phyloP scores from a whole-genome alignment of 2,113 vertebrate species.

The Canis aureus region DNA sequence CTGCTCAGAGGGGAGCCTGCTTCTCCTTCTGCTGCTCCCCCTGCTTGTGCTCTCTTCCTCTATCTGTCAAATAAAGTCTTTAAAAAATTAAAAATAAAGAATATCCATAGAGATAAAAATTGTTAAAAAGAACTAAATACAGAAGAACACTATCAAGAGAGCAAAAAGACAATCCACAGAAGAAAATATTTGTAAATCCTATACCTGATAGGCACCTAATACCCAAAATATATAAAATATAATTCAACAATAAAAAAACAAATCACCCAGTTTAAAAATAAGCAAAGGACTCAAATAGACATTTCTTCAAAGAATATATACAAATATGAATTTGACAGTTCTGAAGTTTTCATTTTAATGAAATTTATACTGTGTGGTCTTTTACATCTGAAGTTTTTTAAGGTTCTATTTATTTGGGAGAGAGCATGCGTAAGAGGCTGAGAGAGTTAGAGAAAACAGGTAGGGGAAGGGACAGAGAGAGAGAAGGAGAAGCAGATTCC shows the following conservation, averaged over 20 bases:
- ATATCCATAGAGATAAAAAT: not conserved
- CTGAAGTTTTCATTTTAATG: conserved; percentile 4
- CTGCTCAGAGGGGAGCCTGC: not conserved
- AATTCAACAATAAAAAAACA: not conserved
- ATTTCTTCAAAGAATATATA: conserved; percentile 10
- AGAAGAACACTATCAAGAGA: not conserved
- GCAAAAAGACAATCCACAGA: not conserved
- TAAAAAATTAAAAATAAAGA: not conserved
- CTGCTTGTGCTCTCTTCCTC: not conserved
- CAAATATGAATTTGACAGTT: not conserved
- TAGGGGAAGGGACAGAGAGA: too few species aligned
- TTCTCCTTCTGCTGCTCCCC: not conserved
- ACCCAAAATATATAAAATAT: not conserved
- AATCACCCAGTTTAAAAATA: conserved; percentile 2
- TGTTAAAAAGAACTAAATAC: not conserved
- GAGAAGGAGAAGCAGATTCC: too few species aligned
- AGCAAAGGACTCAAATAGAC: not conserved
- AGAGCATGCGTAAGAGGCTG: too few species aligned
- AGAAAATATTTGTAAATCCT: conserved; percentile 38
- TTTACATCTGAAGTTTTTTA: not conserved
- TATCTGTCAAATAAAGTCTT: not conserved
- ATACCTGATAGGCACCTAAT: not conserved
- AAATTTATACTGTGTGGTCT: not conserved
- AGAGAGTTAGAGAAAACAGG: too few species aligned
- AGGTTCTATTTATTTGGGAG: too few species aligned